A percentile compares a stretch with the other conserved stretches of the same genome.
phyloP scores from a whole-genome alignment of 1,140 invertebrate genomes.

The Magallana angulata region DNA sequence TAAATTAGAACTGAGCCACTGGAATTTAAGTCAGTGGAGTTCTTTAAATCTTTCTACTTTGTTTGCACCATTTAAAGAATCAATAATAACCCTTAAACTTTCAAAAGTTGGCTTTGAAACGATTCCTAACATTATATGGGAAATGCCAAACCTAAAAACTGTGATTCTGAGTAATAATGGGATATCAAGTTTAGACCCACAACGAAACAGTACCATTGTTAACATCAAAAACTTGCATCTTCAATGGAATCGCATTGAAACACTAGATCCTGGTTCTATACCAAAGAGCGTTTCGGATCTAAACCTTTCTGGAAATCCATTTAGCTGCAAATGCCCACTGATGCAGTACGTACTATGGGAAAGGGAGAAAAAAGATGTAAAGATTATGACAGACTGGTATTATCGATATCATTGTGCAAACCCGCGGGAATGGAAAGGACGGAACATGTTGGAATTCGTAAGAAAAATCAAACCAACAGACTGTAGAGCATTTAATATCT shows the following conservation, averaged over 20 bases:
- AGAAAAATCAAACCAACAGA: neutral
- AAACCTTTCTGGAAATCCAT: neutral
- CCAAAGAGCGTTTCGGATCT: neutral
- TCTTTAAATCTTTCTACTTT: neutral
- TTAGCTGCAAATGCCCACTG: neutral
- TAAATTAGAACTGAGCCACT: neutral
- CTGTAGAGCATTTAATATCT: neutral
- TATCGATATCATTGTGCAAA: neutral
- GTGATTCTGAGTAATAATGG: neutral
- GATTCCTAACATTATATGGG: neutral
- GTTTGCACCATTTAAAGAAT: neutral
- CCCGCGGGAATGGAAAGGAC: neutral
- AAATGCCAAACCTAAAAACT: neutral
- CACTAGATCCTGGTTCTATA: neutral
- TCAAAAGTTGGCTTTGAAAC: neutral
- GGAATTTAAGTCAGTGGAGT: neutral
- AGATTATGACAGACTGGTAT: neutral
- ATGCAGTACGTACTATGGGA: neutral
- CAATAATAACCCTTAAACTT: neutral
- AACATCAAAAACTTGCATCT: neutral
- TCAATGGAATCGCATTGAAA: neutral
- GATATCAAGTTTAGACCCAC: neutral
- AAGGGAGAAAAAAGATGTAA: neutral
- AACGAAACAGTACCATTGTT: neutral
- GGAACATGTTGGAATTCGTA: neutral